Conservation (phyloP, 1,140 invertebrate species). For the Maniola jurtina region DNA sequence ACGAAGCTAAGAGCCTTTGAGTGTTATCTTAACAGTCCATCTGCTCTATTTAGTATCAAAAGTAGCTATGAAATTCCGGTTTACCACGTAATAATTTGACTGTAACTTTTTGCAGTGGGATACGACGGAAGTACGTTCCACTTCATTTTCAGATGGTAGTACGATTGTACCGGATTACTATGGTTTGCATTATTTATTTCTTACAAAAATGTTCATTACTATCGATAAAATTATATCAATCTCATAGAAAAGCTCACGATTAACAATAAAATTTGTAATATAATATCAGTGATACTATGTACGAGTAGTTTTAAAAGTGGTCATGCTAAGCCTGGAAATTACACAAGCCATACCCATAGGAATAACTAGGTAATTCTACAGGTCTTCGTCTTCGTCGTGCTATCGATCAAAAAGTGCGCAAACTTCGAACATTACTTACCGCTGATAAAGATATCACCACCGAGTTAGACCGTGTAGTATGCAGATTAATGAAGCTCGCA, state of each 20-base stretch:
- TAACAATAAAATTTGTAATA: too few relatives aligned
- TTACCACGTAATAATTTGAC: background rate
- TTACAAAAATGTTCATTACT: background rate
- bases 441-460: constrained; percentile 56
- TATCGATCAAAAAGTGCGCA: constrained; percentile 57
- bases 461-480: constrained; percentile 58
- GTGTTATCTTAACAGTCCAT: too few relatives aligned
- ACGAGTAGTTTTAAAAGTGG: background rate
- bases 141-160: constrained; percentile 53
- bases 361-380: constrained; percentile 21
- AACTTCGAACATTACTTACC: constrained; percentile 48
- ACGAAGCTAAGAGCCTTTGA: too few relatives aligned
- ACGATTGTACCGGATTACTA: constrained; percentile 43
- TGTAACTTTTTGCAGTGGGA: constrained; percentile 52
- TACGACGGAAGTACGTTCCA: constrained; percentile 46
- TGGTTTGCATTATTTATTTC: constrained; percentile 41
- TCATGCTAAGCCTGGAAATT: background rate
- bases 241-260: too few relatives aligned
- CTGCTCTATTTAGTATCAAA: too few relatives aligned
- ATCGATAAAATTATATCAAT: too few relatives aligned
- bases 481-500: constrained; percentile 58
- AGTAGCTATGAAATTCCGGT: too few relatives aligned
- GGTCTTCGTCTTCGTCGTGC: constrained; percentile 50
- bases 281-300: too few relatives aligned
- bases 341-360: background rate